Evolutionary conservation across 1,140 invertebrate species (phyloP).

Genomic region (Nylanderia fulva): DNA sequence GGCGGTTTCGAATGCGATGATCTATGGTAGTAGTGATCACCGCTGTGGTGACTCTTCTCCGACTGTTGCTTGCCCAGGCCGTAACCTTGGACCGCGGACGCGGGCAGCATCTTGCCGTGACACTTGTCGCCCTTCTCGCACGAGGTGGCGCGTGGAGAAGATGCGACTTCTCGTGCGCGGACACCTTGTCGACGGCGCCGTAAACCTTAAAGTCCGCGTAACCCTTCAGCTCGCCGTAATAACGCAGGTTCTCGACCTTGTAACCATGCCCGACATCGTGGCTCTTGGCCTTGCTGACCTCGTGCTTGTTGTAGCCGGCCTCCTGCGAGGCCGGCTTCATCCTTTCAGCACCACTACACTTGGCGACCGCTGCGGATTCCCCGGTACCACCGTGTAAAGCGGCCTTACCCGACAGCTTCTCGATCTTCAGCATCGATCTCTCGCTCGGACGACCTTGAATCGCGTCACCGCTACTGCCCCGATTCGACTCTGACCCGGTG

Average conservation of each 20-base stretch:
- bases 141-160: slow-evolving; percentile 71
- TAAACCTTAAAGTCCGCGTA: slow-evolving; percentile 82
- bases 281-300: slow-evolving; percentile 59
- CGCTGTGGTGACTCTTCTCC: slow-evolving; percentile 78
- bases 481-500: slow-evolving; percentile 75
- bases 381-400: slow-evolving; percentile 50
- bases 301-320: slow-evolving; percentile 71
- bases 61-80: slow-evolving; percentile 68
- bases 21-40: slow-evolving; percentile 81
- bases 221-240: slow-evolving; percentile 83
- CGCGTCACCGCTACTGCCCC: slow-evolving; percentile 74
- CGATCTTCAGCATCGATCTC: slow-evolving; percentile 77
- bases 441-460: slow-evolving; percentile 78
- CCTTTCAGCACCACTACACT: slow-evolving; percentile 74
- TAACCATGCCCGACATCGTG: slow-evolving; percentile 77
- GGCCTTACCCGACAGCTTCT: slow-evolving; percentile 72
- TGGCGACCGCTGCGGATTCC: slow-evolving; percentile 36
- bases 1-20: slow-evolving; percentile 77
- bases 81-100: slow-evolving; percentile 70
- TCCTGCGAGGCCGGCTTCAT: slow-evolving; percentile 81
- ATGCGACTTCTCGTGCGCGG: slow-evolving; percentile 80
- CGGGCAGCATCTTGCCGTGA: slow-evolving; percentile 69
- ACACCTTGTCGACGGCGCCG: slow-evolving; percentile 79
- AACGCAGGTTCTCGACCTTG: slow-evolving; percentile 83
- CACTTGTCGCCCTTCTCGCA: slow-evolving; percentile 77